These are phyloP conservation scores for Leucophenga varia DNA, from an alignment of 1,140 invertebrate genomes.

Conservation along the genomic window DNA sequence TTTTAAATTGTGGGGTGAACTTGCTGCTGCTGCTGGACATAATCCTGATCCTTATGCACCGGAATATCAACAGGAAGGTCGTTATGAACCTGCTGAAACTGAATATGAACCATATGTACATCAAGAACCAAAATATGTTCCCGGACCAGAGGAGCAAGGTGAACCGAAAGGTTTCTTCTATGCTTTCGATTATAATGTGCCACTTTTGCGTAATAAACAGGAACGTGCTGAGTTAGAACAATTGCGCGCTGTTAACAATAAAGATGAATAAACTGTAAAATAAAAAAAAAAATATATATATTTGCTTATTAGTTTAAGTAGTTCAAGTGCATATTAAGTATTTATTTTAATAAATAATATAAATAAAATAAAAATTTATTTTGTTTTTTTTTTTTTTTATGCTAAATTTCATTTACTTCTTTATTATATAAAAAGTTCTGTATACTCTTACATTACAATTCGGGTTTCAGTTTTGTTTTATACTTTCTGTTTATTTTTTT, in stretches of 20 bases:
- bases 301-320: no score
- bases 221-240: conserved; percentile 48
- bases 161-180: conserved; percentile 70
- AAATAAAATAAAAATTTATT: no score
- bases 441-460: no score
- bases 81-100: conserved; percentile 37
- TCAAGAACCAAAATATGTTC: conserved; percentile 42
- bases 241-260: conserved; percentile 43
- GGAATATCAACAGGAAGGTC: conserved; percentile 44
- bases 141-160: conserved; percentile 58
- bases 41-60: conserved; percentile 58
- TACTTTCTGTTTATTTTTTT: no score
- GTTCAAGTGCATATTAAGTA: no score
- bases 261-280: conserved; percentile 41
- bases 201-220: conserved; percentile 47
- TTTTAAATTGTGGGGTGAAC: conserved; percentile 64
- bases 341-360: no score
- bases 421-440: no score
- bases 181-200: conserved; percentile 66
- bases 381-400: no score
- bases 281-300: no score
- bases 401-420: no score
- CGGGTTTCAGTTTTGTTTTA: no score
- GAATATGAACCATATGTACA: conserved; percentile 41
- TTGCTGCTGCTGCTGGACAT: conserved; percentile 60